These are phyloP conservation scores for Elgaria multicarinata DNA, from an alignment of 2,113 vertebrate species.

Conservation along the genomic window DNA sequence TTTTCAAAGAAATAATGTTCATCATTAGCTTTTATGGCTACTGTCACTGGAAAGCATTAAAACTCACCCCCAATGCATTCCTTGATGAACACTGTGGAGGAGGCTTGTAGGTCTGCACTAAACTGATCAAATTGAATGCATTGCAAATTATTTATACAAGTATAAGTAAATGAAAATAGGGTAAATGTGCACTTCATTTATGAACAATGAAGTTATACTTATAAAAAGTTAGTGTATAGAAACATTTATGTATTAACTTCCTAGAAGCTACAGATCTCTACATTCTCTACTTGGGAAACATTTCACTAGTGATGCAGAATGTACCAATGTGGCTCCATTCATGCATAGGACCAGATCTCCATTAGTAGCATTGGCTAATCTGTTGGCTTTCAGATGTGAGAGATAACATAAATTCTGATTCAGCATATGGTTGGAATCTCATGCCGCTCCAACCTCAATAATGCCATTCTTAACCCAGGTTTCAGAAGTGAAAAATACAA, in stretches of 20 bases:
- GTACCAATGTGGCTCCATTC: too few relatives aligned
- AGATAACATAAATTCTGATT: not conserved
- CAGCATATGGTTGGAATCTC: not conserved
- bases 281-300: too few relatives aligned
- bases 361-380: not conserved
- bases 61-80: conserved; percentile 1
- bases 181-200: too few relatives aligned
- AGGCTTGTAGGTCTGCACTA: conserved; percentile 70
- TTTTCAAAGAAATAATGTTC: conserved; percentile 74
- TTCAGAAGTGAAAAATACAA: not conserved
- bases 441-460: not conserved
- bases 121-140: conserved; percentile 67
- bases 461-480: not conserved
- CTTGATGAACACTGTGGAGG: conserved; percentile 71
- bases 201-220: too few relatives aligned
- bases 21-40: conserved; percentile 61
- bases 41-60: conserved; percentile 62
- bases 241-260: too few relatives aligned
- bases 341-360: too few relatives aligned
- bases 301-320: too few relatives aligned
- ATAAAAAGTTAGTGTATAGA: too few relatives aligned
- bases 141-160: conserved; percentile 47
- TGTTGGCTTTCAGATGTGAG: not conserved
- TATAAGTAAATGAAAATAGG: not conserved
- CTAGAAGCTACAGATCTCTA: too few relatives aligned